A percentile compares a stretch with the other conserved stretches of the same genome.
Evolutionary conservation across 2,888 invertebrate genomes (phyloP).

Genomic region (Seira ritae): DNA sequence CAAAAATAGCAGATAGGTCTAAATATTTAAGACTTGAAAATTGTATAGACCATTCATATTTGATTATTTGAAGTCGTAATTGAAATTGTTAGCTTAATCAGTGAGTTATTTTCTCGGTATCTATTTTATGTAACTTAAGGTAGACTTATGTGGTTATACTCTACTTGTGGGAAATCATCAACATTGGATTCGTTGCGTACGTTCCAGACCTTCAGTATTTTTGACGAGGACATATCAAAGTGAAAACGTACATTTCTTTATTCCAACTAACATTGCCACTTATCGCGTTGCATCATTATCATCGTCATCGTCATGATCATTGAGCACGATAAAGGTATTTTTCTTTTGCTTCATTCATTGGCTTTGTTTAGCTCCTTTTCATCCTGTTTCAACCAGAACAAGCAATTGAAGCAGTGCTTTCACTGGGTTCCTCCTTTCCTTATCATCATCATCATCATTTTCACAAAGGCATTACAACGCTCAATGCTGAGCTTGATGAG

Average conservation of each 20-base stretch:
- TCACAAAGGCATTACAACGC: neutral
- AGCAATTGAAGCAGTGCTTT: constrained; percentile 17
- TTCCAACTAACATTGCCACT: neutral
- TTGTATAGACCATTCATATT: no score
- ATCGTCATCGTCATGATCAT: constrained; percentile 18
- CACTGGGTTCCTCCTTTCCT: constrained; percentile 19
- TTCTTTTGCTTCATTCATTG: constrained; percentile 15
- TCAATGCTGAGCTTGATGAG: constrained; percentile 38
- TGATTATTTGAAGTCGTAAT: no score
- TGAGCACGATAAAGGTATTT: constrained; percentile 15
- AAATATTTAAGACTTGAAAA: no score
- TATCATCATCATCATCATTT: constrained; percentile 17
- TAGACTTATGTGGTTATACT: no score
- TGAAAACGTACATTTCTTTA: neutral
- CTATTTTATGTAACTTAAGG: no score
- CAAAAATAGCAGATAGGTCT: no score
- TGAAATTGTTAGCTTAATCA: no score
- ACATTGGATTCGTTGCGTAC: neutral
- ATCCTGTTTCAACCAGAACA: constrained; percentile 21
- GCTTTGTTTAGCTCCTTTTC: constrained; percentile 22
- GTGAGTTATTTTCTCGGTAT: no score
- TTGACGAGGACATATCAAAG: neutral
- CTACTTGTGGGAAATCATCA: no score
- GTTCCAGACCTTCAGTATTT: neutral
- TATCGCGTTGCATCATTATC: constrained; percentile 21